Conservation (phyloP, 2,797 vertebrate genomes). For the Anolis apletophallus region DNA sequence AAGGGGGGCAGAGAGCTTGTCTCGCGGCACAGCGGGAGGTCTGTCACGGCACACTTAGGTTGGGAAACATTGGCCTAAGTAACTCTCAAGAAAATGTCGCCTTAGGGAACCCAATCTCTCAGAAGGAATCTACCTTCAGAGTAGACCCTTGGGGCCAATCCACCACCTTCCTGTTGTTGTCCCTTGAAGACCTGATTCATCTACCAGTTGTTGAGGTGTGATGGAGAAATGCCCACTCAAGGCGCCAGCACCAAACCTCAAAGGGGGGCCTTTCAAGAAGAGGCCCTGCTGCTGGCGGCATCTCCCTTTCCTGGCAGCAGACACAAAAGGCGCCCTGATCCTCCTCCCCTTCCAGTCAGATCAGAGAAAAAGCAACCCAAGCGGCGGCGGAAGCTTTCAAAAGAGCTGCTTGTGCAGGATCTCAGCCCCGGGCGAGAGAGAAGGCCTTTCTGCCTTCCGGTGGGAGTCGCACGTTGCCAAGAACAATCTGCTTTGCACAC, state of each 20-base stretch:
- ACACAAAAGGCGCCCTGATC: accelerated
- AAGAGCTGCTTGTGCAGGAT: background rate
- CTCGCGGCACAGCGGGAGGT: too few relatives aligned
- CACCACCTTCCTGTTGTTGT: too few relatives aligned
- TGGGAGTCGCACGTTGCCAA: background rate
- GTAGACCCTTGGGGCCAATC: background rate
- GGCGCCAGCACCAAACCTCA: background rate
- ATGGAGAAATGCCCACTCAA: background rate
- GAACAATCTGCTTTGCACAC: background rate
- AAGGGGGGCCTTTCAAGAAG: background rate
- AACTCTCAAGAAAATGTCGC: background rate
- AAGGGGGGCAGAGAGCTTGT: too few relatives aligned
- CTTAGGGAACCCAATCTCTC: too few relatives aligned
- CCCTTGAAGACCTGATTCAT: too few relatives aligned
- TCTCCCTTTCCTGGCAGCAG: background rate
- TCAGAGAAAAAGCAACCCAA: background rate
- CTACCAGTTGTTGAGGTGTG: too few relatives aligned
- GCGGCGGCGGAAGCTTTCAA: background rate
- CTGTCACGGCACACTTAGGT: too few relatives aligned
- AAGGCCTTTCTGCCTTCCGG: background rate
- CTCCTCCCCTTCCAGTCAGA: background rate
- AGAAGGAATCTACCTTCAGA: too few relatives aligned
- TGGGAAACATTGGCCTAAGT: too few relatives aligned
- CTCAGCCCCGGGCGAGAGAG: constrained; percentile 1
- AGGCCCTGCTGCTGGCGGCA: too few relatives aligned